Evolutionary conservation across 2,888 invertebrate genomes (phyloP), one percentile per base, ranked within the genome.

Genomic region (Sphaerophoria taeniata): DNA sequence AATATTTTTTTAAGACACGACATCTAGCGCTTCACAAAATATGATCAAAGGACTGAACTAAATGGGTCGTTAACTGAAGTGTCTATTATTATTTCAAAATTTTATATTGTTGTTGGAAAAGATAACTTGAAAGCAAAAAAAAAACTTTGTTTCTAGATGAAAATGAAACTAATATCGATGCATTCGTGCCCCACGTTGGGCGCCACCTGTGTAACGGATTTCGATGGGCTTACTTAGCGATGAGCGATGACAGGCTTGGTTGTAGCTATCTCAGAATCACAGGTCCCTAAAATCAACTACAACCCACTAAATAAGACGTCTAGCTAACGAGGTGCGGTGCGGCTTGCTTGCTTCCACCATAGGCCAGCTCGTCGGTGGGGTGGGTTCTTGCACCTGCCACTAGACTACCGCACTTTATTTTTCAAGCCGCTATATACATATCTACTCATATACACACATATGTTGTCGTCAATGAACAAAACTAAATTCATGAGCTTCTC

Each of bases 131-230:
- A 43, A 43, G 43, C 5, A 49, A 14, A 49, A 14, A 5, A n/a
- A 49, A 49, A 49, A 49, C 16, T 47, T 11, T 12, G 5, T 49
- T 49, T 49, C 16, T 14, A 49, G 14, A 1, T 49, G 14, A 16
- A 14, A 49, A 49, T 43, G 6, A 43, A 43, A 43, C 12, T 43
- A 43, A 43, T 43, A 43, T 9, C 11, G 9, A 43, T 43, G 6
- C 14, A 49, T 49, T 33, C 53, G 53, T 12, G 58, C 39, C 58
- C 58, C 36, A 58, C 36, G 34, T 51, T 43, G 76, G 34, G 82
- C 82, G 69, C 60, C 80, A 58, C 58, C 58, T 58, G 58, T 24
- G 3, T 7, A 36, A 34, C 58, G 58, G 58, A 36, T 9, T 55
- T 55, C 43, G 9, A 43, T 43, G 43, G 43, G 9, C 43, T 9